These are phyloP conservation scores for Sphenodon punctatus DNA, from an alignment of 2,797 vertebrate species.

Conservation along the genomic window DNA sequence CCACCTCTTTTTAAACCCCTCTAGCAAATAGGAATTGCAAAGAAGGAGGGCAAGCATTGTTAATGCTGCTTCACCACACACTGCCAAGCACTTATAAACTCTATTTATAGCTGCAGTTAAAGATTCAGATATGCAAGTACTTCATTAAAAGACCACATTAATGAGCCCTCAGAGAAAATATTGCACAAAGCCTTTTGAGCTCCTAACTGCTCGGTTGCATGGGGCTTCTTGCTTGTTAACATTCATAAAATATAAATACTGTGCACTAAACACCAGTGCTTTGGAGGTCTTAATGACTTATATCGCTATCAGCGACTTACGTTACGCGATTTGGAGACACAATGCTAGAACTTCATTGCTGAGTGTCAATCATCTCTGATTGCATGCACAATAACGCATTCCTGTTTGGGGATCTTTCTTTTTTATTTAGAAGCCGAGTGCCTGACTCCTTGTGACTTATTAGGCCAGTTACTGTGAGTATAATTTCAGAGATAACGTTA, in stretches of 20 bases:
- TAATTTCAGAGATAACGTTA: neutral
- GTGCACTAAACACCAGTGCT: slow-evolving; percentile 6
- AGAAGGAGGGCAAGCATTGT: slow-evolving; percentile 30
- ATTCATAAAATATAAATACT: slow-evolving; percentile 65
- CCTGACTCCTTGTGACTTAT: neutral
- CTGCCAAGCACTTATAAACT: slow-evolving; percentile 51
- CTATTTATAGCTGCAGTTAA: slow-evolving; percentile 69
- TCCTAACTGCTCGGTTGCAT: slow-evolving; percentile 62
- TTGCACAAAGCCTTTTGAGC: slow-evolving; percentile 72
- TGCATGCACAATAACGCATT: accelerated
- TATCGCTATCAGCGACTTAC: neutral
- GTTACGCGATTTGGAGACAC: accelerated
- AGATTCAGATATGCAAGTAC: slow-evolving; percentile 62
- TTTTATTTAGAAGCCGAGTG: accelerated
- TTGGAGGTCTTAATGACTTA: neutral
- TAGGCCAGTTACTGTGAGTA: slow-evolving; percentile 2
- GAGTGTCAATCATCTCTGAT: neutral
- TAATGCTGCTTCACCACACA: slow-evolving; percentile 41
- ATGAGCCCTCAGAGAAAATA: slow-evolving; percentile 71
- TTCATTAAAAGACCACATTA: slow-evolving; percentile 72
- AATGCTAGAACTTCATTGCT: accelerated
- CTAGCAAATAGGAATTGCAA: slow-evolving; percentile 17
- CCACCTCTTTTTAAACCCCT: neutral
- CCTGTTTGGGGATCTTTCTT: neutral
- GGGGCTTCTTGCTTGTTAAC: slow-evolving; percentile 62